phyloP scores from a whole-genome alignment of 92 coral and sea anemone species.

The Phymanthus crucifer region DNA sequence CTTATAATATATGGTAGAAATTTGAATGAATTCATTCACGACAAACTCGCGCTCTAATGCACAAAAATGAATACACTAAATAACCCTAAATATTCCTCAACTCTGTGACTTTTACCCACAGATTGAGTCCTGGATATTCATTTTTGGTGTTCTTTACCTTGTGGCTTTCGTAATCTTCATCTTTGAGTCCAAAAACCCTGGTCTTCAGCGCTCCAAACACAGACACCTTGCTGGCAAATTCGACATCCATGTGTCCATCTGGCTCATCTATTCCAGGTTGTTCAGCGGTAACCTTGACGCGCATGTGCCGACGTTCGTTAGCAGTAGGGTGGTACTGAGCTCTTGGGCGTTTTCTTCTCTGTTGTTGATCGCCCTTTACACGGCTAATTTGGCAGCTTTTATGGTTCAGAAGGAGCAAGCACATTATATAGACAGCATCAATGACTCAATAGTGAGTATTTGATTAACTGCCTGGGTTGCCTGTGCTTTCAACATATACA shows the following conservation, averaged over 20 bases:
- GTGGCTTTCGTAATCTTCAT: conserved; percentile 45
- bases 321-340: conserved; percentile 61
- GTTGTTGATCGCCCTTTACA: conserved; percentile 54
- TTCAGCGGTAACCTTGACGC: conserved; percentile 58
- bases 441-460: conserved; percentile 54
- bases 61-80: not conserved
- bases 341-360: conserved; percentile 61
- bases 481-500: too few relatives aligned
- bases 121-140: conserved; percentile 37
- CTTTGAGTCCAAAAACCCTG: conserved; percentile 57
- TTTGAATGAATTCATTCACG: not conserved
- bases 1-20: too few relatives aligned
- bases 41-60: not conserved
- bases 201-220: conserved; percentile 42
- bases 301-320: conserved; percentile 50
- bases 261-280: conserved; percentile 62
- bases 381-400: conserved; percentile 69
- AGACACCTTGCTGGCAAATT: conserved; percentile 35
- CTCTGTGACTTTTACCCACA: not conserved
- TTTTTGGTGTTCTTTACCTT: conserved; percentile 59
- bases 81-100: not conserved
- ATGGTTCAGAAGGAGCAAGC: conserved; percentile 61
- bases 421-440: conserved; percentile 56
- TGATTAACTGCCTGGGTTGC: too few relatives aligned
- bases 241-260: conserved; percentile 60